Evolutionary conservation across 2,888 invertebrate species (phyloP).

Genomic region (Nephrotoma flavescens): DNA sequence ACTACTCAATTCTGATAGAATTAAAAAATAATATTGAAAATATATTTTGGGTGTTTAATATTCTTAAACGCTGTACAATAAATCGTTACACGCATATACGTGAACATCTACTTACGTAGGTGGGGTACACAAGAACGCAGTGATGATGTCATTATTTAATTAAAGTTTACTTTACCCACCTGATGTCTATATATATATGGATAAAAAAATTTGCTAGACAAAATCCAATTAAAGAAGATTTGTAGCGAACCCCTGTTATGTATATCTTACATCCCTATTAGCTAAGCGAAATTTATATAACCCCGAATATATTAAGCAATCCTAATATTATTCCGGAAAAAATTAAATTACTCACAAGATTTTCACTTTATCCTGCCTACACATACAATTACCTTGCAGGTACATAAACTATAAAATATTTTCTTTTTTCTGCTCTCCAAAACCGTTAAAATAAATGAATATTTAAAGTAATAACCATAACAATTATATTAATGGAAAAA

Average conservation of each 20-base stretch:
- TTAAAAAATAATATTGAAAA: no score
- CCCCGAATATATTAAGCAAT: background rate
- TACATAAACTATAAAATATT: background rate
- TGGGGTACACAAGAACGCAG: background rate
- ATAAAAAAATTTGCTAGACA: background rate
- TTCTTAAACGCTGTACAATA: no score
- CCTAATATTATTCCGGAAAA: background rate
- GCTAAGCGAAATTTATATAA: background rate
- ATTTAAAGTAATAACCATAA: background rate
- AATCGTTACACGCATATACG: no score
- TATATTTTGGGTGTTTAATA: no score
- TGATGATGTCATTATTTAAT: background rate
- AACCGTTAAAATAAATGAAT: background rate
- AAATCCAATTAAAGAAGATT: background rate
- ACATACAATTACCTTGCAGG: background rate
- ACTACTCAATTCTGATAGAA: no score
- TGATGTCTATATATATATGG: background rate
- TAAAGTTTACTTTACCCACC: background rate
- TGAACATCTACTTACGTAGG: no score
- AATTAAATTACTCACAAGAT: background rate
- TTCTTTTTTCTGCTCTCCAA: background rate
- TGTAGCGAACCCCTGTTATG: background rate
- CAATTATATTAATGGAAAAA: background rate
- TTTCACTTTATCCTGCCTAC: background rate
- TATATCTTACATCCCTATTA: background rate